Conservation (phyloP, 2,888 invertebrate species). For the Chelonus formosanus region DNA sequence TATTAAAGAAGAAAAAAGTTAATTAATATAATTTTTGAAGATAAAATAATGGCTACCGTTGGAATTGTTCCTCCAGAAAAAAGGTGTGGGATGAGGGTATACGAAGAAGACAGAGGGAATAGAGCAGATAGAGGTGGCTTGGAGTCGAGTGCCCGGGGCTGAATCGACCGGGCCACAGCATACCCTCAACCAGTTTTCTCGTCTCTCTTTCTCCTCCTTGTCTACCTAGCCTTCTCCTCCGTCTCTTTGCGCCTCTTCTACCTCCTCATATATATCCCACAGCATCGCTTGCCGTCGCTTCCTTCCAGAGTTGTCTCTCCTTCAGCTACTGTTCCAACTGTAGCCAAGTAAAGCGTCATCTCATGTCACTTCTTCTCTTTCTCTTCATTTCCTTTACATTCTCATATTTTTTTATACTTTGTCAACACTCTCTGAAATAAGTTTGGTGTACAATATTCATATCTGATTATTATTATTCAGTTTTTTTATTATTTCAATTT, state of each 20-base stretch:
- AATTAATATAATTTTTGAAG: too few relatives aligned
- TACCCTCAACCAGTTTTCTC: constrained; percentile 34
- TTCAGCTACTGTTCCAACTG: constrained; percentile 8
- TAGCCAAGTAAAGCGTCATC: too few relatives aligned
- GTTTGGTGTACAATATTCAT: too few relatives aligned
- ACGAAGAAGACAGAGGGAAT: constrained; percentile 53
- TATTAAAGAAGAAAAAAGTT: background rate
- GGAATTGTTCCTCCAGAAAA: constrained; percentile 4
- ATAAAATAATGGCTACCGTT: constrained; percentile 17
- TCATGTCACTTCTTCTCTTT: constrained; percentile 14
- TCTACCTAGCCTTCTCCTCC: constrained; percentile 34
- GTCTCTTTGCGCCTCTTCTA: constrained; percentile 26
- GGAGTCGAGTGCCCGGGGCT: constrained; percentile 64
- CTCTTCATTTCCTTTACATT: constrained; percentile 33
- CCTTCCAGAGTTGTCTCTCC: constrained; percentile 21
- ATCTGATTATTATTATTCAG: too few relatives aligned
- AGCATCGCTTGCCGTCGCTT: constrained; percentile 17
- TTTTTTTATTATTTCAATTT: too few relatives aligned
- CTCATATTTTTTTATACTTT: constrained; percentile 11
- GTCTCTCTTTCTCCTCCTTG: constrained; percentile 25
- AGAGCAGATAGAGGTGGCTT: constrained; percentile 63
- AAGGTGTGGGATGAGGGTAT: background rate
- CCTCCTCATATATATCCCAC: constrained; percentile 6
- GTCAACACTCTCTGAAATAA: background rate
- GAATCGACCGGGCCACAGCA: constrained; percentile 57